These are phyloP conservation scores for Drosophila histrio DNA, from an alignment of 2,888 invertebrate species.

Conservation along the genomic window DNA sequence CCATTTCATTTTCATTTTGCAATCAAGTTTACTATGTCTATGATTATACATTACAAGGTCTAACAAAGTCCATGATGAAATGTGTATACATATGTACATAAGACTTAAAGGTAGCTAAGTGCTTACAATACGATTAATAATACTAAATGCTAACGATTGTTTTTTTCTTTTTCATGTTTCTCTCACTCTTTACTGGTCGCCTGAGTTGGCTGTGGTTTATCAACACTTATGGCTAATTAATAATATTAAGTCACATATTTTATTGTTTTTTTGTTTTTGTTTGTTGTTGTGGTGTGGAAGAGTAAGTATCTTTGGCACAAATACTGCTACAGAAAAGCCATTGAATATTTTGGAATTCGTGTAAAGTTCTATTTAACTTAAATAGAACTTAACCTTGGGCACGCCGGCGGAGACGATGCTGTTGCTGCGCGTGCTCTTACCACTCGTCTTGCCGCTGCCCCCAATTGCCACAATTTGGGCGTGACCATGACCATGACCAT, in stretches of 20 bases:
- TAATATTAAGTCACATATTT: constrained; percentile 69
- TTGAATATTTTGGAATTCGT: not conserved
- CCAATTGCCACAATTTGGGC: constrained; percentile 45
- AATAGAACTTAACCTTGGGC: constrained; percentile 83
- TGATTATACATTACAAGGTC: constrained; percentile 65
- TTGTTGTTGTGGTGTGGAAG: constrained; percentile 3
- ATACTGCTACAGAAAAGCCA: constrained; percentile 59
- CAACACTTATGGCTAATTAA: constrained; percentile 46
- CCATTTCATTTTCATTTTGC: constrained; percentile 19
- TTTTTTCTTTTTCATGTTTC: constrained; percentile 11
- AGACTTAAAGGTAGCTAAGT: constrained; percentile 55
- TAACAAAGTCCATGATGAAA: constrained; percentile 43
- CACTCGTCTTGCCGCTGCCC: constrained; percentile 61
- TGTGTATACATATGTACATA: constrained; percentile 25
- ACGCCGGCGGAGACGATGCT: constrained; percentile 64
- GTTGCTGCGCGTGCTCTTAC: constrained; percentile 76
- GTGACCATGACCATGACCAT: constrained; percentile 31
- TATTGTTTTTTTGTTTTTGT: constrained; percentile 1
- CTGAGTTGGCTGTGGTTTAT: constrained; percentile 19
- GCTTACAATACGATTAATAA: constrained; percentile 52
- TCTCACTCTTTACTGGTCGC: constrained; percentile 48
- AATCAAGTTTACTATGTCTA: constrained; percentile 23
- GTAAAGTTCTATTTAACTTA: constrained; percentile 50
- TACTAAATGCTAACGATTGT: constrained; percentile 51
- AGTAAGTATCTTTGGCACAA: constrained; percentile 74